Base-by-base conservation (phyloP, 2,888 invertebrate genomes). In the Drosophila dives region DNA sequence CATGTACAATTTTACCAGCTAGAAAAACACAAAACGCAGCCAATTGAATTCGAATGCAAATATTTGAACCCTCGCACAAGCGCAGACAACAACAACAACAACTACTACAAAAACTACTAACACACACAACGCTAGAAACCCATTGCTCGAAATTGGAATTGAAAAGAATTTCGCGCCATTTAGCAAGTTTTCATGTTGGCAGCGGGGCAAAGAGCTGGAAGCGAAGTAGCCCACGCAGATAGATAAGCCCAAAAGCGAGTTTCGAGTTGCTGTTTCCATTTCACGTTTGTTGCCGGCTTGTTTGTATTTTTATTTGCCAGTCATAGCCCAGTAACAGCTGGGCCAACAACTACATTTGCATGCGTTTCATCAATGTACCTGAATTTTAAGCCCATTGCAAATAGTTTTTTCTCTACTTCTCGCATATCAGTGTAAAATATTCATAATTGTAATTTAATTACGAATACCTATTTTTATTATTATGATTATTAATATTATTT, bases 41-140 rank as follows among this genome's bases (percentile, higher is more conserved):
- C 90, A 88, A 86, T 90, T 90, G 89, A 88, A 88, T 87, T 82
- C 86, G 76, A 85, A 85, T 85, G 88, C 90, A 86, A 86, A 86
- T 85, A 86, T 85, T 85, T 87, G 85, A 72, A 55, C 68, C 72
- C 64, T 65, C 60, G 45, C 71, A 80, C 56, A 48, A 53, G 23
- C 45, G 36, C 50, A 71, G 77, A 66, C 67, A 77, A 61, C 51
- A 66, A 45, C 59, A 53, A 54, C n/a, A 61, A 32, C 38, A 42
- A 49, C 50, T 15, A 36, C 48, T 65, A 45, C 56, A 66, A 34
- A 49, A 59, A 55, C 49, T 42, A 10, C 42, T 59, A 32, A 23
- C 61, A n/a, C 34, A 49, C 40, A 63, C 69, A 72, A 64, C 58
- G 69, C 59, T 54, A 58, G 63, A 55, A 62, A 81, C 78, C 71